Percentiles rank a stretch among this genome's conserved stretches.
These are phyloP conservation scores for Drosophila melanica DNA, from an alignment of 1,140 invertebrate species.

Conservation along the genomic window DNA sequence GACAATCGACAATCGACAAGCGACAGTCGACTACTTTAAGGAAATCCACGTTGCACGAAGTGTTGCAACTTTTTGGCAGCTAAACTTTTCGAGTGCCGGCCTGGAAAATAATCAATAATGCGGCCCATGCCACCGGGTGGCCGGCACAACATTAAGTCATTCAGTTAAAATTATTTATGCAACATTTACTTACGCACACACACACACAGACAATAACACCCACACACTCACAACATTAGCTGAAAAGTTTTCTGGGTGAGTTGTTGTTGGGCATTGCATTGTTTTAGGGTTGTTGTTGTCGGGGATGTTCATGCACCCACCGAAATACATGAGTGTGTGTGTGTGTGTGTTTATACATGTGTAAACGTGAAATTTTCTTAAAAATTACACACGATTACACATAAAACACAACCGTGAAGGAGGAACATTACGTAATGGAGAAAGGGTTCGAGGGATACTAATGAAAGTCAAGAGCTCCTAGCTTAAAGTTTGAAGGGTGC, in stretches of 20 bases:
- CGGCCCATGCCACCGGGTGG: slow-evolving; percentile 36
- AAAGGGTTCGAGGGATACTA: slow-evolving; percentile 10
- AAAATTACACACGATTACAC: slow-evolving; percentile 82
- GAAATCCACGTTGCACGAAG: slow-evolving; percentile 6
- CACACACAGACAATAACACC: slow-evolving; percentile 38
- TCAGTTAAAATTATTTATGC: slow-evolving; percentile 80
- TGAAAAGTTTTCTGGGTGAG: slow-evolving; percentile 57
- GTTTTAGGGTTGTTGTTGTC: slow-evolving; percentile 71
- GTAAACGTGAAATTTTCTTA: slow-evolving; percentile 78
- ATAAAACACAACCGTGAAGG: slow-evolving; percentile 61
- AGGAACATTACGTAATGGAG: slow-evolving; percentile 55
- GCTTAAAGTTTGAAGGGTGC: slow-evolving; percentile 22
- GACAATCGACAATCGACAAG: slow-evolving; percentile 16
- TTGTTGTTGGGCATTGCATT: slow-evolving; percentile 55
- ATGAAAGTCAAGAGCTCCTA: slow-evolving; percentile 22
- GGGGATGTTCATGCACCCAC: slow-evolving; percentile 31
- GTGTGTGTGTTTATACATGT: slow-evolving; percentile 17
- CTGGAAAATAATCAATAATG: slow-evolving; percentile 70
- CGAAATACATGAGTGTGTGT: background rate
- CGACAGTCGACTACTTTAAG: slow-evolving; percentile 10
- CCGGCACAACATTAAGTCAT: slow-evolving; percentile 71
- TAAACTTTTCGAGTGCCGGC: slow-evolving; percentile 50
- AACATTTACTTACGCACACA: slow-evolving; percentile 80
- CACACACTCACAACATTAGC: slow-evolving; percentile 21
- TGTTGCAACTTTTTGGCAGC: slow-evolving; percentile 54